Evolutionary conservation across 2,888 invertebrate genomes (phyloP).

Genomic region (Drosophila quinaria): DNA sequence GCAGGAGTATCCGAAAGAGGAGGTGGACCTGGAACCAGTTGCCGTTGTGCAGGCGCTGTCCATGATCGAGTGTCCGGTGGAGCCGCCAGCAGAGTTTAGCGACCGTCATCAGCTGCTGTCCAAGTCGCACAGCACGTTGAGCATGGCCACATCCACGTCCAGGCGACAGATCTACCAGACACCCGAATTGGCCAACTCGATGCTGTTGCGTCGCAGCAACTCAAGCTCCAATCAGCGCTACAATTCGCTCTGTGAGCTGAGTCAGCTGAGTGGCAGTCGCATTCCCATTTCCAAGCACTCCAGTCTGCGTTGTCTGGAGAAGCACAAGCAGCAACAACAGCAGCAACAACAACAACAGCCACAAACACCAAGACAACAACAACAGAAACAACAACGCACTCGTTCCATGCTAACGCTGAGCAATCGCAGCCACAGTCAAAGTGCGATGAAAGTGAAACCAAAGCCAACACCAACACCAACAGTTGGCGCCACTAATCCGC

Average conservation of each 20-base stretch:
- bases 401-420: slow-evolving; percentile 60
- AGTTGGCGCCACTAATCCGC: slow-evolving; percentile 11
- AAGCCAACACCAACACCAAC: neutral
- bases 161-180: slow-evolving; percentile 67
- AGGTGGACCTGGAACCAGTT: slow-evolving; percentile 23
- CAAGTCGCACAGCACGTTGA: slow-evolving; percentile 90
- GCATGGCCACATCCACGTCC: slow-evolving; percentile 86
- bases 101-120: slow-evolving; percentile 85
- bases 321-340: slow-evolving; percentile 23
- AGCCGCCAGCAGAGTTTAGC: slow-evolving; percentile 54
- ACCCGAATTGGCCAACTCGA: slow-evolving; percentile 58
- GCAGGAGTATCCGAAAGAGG: slow-evolving; percentile 84
- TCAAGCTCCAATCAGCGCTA: slow-evolving; percentile 59
- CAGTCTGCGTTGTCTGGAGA: slow-evolving; percentile 72
- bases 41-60: slow-evolving; percentile 6
- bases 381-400: slow-evolving; percentile 53
- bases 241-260: slow-evolving; percentile 86
- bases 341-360: slow-evolving; percentile 15
- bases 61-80: slow-evolving; percentile 13
- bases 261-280: slow-evolving; percentile 87
- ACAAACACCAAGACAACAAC: slow-evolving; percentile 23
- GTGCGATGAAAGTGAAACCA: slow-evolving; percentile 8
- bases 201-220: slow-evolving; percentile 51
- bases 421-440: slow-evolving; percentile 24
- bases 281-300: slow-evolving; percentile 87